Evolutionary conservation across 1,140 invertebrate genomes (phyloP).

Genomic region (Hylaeus volcanicus): DNA sequence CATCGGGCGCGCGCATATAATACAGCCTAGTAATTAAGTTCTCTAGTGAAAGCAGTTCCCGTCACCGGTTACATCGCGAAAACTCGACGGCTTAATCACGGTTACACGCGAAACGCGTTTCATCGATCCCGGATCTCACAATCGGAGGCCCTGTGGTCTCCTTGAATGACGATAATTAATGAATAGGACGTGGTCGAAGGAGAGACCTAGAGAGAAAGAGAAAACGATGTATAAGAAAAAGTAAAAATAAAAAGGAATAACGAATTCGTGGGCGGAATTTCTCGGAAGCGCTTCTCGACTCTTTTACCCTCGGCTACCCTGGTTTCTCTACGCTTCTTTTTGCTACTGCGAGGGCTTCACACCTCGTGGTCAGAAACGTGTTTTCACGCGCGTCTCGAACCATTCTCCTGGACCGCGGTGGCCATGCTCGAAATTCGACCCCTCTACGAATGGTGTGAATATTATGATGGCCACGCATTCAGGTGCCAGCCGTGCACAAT

Average conservation of each 20-base stretch:
- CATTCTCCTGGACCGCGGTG: conserved; percentile 67
- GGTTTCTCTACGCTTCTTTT: conserved; percentile 24
- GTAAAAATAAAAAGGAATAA: conserved; percentile 20
- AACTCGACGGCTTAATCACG: conserved; percentile 38
- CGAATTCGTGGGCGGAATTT: conserved; percentile 45
- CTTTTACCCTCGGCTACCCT: conserved; percentile 25
- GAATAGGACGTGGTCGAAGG: conserved; percentile 33
- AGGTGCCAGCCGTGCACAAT: conserved; percentile 73
- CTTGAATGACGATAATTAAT: conserved; percentile 46
- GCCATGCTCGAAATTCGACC: conserved; percentile 72
- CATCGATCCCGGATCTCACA: conserved; percentile 42
- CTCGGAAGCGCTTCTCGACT: conserved; percentile 48
- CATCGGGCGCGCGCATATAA: conserved; percentile 20
- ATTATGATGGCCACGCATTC: conserved; percentile 76
- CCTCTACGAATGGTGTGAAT: conserved; percentile 75
- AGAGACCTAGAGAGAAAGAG: neutral
- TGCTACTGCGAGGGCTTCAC: conserved; percentile 62
- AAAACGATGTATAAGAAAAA: neutral
- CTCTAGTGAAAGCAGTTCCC: conserved; percentile 29
- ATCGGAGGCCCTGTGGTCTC: conserved; percentile 25
- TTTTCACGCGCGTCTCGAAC: conserved; percentile 57
- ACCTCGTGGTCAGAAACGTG: conserved; percentile 61
- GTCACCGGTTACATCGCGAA: conserved; percentile 33
- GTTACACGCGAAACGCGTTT: conserved; percentile 35
- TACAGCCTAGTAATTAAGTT: conserved; percentile 40